A percentile compares a stretch with the other conserved stretches of the same genome.
These are phyloP conservation scores for Carduelis carduelis DNA, from an alignment of 2,797 vertebrate genomes.

Conservation along the genomic window DNA sequence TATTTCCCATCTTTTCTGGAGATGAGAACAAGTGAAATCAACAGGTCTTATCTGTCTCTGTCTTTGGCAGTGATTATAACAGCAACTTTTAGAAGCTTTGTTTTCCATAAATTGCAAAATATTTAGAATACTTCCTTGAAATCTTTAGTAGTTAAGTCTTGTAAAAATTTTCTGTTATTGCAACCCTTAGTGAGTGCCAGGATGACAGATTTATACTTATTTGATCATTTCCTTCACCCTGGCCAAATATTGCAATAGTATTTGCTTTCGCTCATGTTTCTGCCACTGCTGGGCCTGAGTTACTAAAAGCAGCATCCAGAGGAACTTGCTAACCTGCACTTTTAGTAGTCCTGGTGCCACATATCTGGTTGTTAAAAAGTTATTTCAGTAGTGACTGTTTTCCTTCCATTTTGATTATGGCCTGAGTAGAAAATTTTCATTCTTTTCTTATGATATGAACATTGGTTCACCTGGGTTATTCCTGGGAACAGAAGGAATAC, in stretches of 20 bases:
- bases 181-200: not conserved
- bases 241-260: not conserved
- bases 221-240: not conserved
- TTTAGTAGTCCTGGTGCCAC: not conserved
- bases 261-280: constrained; percentile 25
- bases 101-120: not conserved
- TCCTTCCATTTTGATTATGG: not conserved
- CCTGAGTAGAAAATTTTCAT: not conserved
- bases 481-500: not conserved
- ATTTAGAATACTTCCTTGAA: not conserved
- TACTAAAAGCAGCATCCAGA: not conserved
- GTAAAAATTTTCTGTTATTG: not conserved
- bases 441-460: not conserved
- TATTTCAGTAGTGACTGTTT: not conserved
- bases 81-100: not conserved
- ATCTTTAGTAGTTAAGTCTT: not conserved
- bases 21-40: not conserved
- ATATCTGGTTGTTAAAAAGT: not conserved
- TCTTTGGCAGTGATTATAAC: not conserved
- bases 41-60: not conserved
- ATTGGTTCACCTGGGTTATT: not conserved
- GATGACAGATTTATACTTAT: not conserved
- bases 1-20: not conserved
- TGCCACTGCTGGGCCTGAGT: not conserved
- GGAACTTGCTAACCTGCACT: not conserved